A percentile compares a stretch with the other conserved stretches of the same genome.
These are phyloP conservation scores for Choristoneura fumiferana DNA, from an alignment of 1,140 invertebrate genomes.

Conservation along the genomic window DNA sequence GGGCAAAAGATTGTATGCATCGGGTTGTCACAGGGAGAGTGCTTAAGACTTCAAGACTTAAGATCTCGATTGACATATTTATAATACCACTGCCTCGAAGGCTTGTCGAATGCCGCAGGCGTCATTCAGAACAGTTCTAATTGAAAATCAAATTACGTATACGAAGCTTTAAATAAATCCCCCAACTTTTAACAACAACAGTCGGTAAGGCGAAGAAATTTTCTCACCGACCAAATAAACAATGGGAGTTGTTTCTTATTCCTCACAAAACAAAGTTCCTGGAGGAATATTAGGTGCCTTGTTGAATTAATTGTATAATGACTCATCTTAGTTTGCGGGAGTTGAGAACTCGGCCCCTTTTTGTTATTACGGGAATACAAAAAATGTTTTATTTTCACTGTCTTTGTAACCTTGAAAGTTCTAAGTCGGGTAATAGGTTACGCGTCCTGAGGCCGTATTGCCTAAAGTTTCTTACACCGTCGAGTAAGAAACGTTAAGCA, in stretches of 20 bases:
- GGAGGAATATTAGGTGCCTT: slow-evolving; percentile 51
- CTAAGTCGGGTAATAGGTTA: too few species aligned
- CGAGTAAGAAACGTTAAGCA: not conserved
- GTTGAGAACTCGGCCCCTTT: slow-evolving; percentile 34
- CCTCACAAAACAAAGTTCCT: slow-evolving; percentile 50
- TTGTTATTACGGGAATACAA: slow-evolving; percentile 6
- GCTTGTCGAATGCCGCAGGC: not conserved
- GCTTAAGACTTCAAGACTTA: too few species aligned
- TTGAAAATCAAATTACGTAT: slow-evolving; percentile 19
- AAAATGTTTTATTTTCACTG: slow-evolving; percentile 9
- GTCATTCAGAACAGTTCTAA: slow-evolving; percentile 8
- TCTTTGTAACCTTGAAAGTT: not conserved
- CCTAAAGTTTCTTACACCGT: too few species aligned
- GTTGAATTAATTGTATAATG: slow-evolving; percentile 65
- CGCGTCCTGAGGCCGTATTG: too few species aligned
- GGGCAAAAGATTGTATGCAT: too few species aligned
- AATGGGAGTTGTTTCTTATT: slow-evolving; percentile 51
- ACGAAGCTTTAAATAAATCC: slow-evolving; percentile 14
- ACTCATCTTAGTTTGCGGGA: slow-evolving; percentile 42
- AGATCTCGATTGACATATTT: too few species aligned
- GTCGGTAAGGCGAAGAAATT: slow-evolving; percentile 34
- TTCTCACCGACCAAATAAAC: slow-evolving; percentile 41
- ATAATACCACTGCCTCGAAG: too few species aligned
- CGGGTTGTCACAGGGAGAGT: too few species aligned
- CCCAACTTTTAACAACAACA: slow-evolving; percentile 32